These are phyloP conservation scores for Shinisaurus crocodilurus DNA, from an alignment of 2,113 vertebrate species.

Conservation along the genomic window DNA sequence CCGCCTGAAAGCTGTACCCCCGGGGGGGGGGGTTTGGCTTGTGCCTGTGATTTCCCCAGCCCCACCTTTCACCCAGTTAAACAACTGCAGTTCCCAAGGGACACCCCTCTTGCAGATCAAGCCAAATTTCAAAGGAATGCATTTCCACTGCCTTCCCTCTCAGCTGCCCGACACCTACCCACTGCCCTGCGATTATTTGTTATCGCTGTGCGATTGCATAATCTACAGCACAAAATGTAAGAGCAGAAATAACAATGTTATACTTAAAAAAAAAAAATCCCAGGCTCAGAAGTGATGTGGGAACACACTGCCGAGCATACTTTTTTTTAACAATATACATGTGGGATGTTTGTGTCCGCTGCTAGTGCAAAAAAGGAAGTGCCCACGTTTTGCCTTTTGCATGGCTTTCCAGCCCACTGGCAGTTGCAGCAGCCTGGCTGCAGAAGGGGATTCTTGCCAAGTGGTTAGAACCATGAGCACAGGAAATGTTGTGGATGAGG, in stretches of 20 bases:
- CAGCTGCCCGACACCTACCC: constrained; percentile 12
- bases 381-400: background rate
- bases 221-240: constrained; percentile 44
- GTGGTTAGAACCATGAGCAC: background rate
- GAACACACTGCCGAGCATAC: background rate
- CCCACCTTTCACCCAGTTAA: background rate
- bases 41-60: fast-evolving
- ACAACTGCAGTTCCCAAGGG: fast-evolving
- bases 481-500: background rate
- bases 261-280: background rate
- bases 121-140: background rate
- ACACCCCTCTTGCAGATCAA: background rate
- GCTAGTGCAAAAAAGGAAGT: background rate
- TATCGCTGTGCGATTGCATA: constrained; percentile 40
- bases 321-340: background rate
- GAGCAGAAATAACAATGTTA: constrained; percentile 42
- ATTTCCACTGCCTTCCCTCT: constrained; percentile 8
- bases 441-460: background rate
- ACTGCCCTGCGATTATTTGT: constrained; percentile 10
- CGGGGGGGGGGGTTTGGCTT: background rate
- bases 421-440: background rate
- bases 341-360: background rate
- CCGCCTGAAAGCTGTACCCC: no score
- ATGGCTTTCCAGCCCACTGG: background rate
- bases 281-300: constrained; percentile 11